Percentiles rank a stretch among this genome's conserved stretches.
Conservation (phyloP, 2,113 vertebrate species). For the Lonchura striata region DNA sequence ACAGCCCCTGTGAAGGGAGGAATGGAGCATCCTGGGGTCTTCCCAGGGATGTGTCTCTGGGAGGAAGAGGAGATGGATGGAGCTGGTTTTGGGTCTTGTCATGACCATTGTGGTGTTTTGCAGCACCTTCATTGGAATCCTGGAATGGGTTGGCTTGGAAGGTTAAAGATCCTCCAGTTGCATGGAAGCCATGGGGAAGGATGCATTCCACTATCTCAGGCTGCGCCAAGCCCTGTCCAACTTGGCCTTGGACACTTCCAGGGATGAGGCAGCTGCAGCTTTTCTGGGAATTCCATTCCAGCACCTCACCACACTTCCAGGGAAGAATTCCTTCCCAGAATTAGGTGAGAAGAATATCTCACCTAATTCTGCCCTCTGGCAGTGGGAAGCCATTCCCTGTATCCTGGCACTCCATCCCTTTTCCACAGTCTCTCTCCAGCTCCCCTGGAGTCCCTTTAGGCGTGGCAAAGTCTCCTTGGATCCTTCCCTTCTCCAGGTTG, state of each 20-base stretch:
- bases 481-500: not conserved
- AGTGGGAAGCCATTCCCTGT: not conserved
- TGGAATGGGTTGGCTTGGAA: not conserved
- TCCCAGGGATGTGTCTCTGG: not conserved
- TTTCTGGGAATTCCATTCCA: not conserved
- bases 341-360: no score
- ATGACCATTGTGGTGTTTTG: fast-evolving
- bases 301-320: fast-evolving
- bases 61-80: not conserved
- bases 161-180: not conserved
- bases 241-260: not conserved
- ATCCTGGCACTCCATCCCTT: not conserved
- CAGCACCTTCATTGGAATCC: not conserved
- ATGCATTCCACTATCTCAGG: not conserved
- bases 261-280: not conserved
- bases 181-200: not conserved
- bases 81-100: not conserved
- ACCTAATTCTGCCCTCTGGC: not conserved
- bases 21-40: not conserved
- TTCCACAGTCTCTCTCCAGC: not conserved
- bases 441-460: not conserved
- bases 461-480: fast-evolving
- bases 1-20: not conserved
- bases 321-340: not conserved
- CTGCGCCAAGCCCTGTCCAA: fast-evolving